Evolutionary conservation across 2,888 invertebrate species (phyloP).

Genomic region (Dasypolia templi): DNA sequence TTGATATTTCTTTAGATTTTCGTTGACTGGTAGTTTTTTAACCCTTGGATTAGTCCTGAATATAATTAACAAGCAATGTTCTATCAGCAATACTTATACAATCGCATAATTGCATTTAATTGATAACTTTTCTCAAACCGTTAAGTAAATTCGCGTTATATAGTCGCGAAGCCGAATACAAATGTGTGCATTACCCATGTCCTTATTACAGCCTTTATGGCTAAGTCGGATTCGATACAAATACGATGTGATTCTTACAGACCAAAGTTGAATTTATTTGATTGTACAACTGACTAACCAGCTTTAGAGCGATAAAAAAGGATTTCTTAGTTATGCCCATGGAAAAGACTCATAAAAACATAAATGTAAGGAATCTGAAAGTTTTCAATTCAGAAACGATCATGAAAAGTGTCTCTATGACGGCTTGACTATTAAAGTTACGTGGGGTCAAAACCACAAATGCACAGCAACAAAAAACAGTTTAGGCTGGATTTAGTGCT

Average conservation of each 20-base stretch:
- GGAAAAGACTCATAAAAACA: background rate
- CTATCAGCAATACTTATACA: background rate
- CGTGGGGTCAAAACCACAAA: background rate
- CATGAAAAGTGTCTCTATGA: background rate
- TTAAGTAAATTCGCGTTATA: slow-evolving; percentile 27
- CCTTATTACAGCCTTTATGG: slow-evolving; percentile 31
- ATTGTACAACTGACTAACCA: background rate
- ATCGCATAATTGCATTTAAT: slow-evolving; percentile 13
- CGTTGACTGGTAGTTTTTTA: background rate
- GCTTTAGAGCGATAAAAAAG: background rate
- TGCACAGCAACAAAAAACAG: background rate
- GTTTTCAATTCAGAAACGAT: background rate
- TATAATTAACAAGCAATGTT: background rate
- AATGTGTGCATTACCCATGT: slow-evolving; percentile 46
- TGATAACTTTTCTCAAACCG: slow-evolving; percentile 15
- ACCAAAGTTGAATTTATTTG: slow-evolving; percentile 33
- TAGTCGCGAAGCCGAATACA: slow-evolving; percentile 37
- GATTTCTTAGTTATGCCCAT: background rate
- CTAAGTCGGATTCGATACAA: slow-evolving; percentile 43
- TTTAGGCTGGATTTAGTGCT: too few relatives aligned
- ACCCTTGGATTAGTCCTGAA: background rate
- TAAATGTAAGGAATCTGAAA: background rate
- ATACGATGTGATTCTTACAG: slow-evolving; percentile 54
- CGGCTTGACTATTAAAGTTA: too few relatives aligned
- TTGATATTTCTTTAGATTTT: background rate